phyloP scores from a whole-genome alignment of 2,888 invertebrate genomes.

The Heliconius sara region DNA sequence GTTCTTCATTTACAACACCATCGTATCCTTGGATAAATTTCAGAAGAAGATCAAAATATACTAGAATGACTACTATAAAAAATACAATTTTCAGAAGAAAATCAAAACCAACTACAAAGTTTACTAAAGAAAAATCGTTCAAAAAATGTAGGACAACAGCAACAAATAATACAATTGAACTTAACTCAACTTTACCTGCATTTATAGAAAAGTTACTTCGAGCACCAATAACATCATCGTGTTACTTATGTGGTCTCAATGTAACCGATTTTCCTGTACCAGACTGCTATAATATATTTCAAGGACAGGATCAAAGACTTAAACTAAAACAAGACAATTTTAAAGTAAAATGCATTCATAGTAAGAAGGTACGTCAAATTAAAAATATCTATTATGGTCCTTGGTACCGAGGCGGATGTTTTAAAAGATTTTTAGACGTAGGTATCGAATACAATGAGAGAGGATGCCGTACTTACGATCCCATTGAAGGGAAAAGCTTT shows the following conservation, averaged over 20 bases:
- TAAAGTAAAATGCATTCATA: conserved; percentile 45
- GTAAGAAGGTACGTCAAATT: neutral
- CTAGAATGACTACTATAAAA: neutral
- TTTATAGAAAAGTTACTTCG: conserved; percentile 12
- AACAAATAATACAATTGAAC: conserved; percentile 1
- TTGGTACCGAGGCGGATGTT: conserved; percentile 52
- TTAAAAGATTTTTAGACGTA: conserved; percentile 54
- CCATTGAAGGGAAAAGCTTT: conserved; percentile 43
- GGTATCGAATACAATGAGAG: conserved; percentile 53
- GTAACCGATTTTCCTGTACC: conserved; percentile 42
- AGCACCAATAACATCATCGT: conserved; percentile 29
- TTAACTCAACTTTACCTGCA: conserved; percentile 1
- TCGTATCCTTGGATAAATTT: neutral
- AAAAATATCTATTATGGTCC: conserved; percentile 41
- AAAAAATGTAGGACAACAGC: neutral
- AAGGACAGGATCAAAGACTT: conserved; percentile 31
- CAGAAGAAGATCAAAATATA: neutral
- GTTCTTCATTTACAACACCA: neutral
- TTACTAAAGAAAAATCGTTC: neutral
- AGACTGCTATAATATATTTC: conserved; percentile 43
- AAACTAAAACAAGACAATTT: conserved; percentile 11
- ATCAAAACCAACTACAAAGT: neutral
- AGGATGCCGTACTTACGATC: conserved; percentile 50
- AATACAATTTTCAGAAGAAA: neutral
- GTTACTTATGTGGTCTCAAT: conserved; percentile 48